phyloP scores from a whole-genome alignment of 2,888 invertebrate species.

The Hyles lineata region DNA sequence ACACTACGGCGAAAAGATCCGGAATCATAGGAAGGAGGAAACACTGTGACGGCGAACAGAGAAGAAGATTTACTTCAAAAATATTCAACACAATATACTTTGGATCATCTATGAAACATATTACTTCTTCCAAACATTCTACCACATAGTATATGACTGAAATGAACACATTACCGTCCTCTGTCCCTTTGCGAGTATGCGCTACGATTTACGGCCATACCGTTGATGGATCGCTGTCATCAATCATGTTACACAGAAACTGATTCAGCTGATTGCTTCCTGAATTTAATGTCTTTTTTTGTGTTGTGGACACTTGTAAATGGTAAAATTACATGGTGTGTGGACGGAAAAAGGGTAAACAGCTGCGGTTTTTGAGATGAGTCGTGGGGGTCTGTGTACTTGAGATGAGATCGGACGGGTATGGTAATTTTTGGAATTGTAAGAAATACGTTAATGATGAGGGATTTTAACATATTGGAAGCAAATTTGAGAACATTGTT shows the following conservation, averaged over 20 bases:
- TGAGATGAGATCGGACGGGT: background rate
- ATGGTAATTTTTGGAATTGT: background rate
- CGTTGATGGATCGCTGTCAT: constrained; percentile 8
- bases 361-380: background rate
- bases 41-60: too few species aligned
- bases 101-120: background rate
- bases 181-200: background rate
- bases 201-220: background rate
- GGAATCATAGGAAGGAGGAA: too few species aligned
- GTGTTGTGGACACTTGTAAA: constrained; percentile 17
- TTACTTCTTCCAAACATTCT: background rate
- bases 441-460: background rate
- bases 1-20: too few species aligned
- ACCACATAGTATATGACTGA: background rate
- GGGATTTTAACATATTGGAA: background rate
- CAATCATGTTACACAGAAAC: constrained; percentile 27
- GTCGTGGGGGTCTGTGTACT: background rate
- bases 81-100: background rate
- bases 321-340: constrained; percentile 15
- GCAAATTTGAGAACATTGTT: background rate
- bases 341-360: constrained; percentile 1
- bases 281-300: constrained; percentile 38
- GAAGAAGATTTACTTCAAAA: too few species aligned
- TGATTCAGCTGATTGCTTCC: constrained; percentile 41
- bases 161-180: background rate